Evolutionary conservation across 2,797 vertebrate genomes (phyloP).

Genomic region (Lagocephalus sceleratus): DNA sequence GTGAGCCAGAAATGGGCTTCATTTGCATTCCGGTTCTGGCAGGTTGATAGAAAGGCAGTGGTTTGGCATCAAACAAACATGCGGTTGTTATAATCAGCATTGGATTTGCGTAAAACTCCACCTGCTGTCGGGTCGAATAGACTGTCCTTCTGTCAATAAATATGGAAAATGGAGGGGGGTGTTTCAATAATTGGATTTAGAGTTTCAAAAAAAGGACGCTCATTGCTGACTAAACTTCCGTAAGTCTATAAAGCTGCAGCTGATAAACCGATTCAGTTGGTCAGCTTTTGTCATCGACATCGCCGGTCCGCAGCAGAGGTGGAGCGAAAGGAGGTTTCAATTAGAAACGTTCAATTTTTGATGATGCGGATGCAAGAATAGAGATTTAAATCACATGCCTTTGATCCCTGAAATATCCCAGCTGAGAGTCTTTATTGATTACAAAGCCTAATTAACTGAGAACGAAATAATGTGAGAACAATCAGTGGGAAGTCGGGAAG

Average conservation of each 20-base stretch:
- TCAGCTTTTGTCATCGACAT: constrained; percentile 25
- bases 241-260: constrained; percentile 25
- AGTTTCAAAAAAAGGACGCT: constrained; percentile 31
- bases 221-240: constrained; percentile 21
- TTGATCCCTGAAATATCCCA: no score
- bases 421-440: no score
- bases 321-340: no score
- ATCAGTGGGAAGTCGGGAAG: no score
- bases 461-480: no score
- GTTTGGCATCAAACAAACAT: constrained; percentile 59
- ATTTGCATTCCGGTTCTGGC: constrained; percentile 68
- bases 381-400: no score
- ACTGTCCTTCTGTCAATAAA: constrained; percentile 58
- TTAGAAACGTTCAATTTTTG: no score
- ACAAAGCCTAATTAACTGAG: no score
- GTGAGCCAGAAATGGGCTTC: constrained; percentile 64
- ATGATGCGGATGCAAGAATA: no score
- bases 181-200: constrained; percentile 57
- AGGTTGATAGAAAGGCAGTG: constrained; percentile 47
- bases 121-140: constrained; percentile 57
- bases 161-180: constrained; percentile 33
- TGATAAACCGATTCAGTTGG: constrained; percentile 34
- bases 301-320: no score
- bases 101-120: constrained; percentile 38
- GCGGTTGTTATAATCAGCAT: constrained; percentile 63